Base-by-base conservation (phyloP, 2,113 vertebrate species). In the Marmota monax region DNA sequence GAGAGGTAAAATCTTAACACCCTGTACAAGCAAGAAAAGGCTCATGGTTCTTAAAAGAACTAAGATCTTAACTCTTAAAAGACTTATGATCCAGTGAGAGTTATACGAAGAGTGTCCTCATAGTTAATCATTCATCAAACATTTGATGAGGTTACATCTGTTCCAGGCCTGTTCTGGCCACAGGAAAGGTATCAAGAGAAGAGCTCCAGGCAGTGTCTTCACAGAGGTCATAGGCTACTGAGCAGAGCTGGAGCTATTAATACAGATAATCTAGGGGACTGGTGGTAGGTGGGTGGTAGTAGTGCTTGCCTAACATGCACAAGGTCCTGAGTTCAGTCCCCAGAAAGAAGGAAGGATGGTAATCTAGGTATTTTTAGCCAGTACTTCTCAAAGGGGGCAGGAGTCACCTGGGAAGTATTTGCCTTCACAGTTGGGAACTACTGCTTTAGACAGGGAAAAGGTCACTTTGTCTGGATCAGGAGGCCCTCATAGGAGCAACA, bases 1-100 rank as follows among this genome's bases (percentile, higher is more conserved):
- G 65, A 82, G 32, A 87, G 16, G 9, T 92, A 86, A 82, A 90
- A 61, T 92, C 65, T 84, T 84, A 79, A 86, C 27, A 79, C 8
- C 14, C 23, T 85, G n/a, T 74, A 2, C 22, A 74, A 82, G 85
- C 82, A 53, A 88, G 70, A 29, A 48, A 94, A 92, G 48, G 20
- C 53, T 10, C 27, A 23, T 63, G 17, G 29, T 37, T 67, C 25
- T 69, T 69, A 67, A 34, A 32, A 67, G 29, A 32, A 25, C 61
- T 63, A 63, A 63, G 61, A 63, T 63, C 61, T 63, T 63, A 90
- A 14, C 7, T 37, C 48, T 56, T 20, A 74, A 56, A 96, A 86
- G 80, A 87, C 58, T 89, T 16, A 77, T 67, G 65, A 20, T 74
- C 61, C 69, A 37, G n/a, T 73, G 76, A 88, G 72, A 72, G 22